Conservation (phyloP, 2,113 vertebrate species). For the Cyphomyrus plagiostoma region DNA sequence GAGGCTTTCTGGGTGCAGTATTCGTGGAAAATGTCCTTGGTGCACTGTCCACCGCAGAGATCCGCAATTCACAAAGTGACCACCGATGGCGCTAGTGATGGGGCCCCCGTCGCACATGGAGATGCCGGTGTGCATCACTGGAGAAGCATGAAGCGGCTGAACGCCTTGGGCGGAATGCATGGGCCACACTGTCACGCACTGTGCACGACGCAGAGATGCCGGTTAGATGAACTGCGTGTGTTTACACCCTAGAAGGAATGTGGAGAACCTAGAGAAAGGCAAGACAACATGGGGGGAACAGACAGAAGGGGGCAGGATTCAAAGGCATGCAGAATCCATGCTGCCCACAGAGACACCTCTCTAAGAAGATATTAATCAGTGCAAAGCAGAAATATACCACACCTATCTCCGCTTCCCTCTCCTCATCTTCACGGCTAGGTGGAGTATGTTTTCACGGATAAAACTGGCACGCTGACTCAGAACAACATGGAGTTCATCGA, state of each 20-base stretch:
- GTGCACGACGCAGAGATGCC: background rate
- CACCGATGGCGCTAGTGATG: background rate
- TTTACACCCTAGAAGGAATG: background rate
- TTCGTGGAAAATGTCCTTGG: background rate
- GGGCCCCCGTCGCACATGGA: background rate
- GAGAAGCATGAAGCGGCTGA: background rate
- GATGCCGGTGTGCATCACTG: background rate
- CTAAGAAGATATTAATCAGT: background rate
- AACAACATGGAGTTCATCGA: slow-evolving; percentile 99
- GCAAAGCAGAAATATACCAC: background rate
- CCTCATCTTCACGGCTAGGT: slow-evolving; percentile 61
- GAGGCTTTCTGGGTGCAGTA: background rate
- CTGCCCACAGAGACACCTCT: background rate
- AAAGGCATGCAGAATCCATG: background rate
- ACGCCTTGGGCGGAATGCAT: background rate
- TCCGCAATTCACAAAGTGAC: background rate
- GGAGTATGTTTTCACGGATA: slow-evolving; percentile 95
- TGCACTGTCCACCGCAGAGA: background rate
- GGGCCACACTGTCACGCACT: background rate
- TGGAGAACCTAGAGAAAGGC: background rate
- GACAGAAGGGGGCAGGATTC: background rate
- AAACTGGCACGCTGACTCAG: slow-evolving; percentile 92
- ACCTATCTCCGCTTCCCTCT: background rate
- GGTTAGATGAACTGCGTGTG: no score
- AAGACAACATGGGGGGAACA: background rate